Evolutionary conservation across 2,888 invertebrate genomes (phyloP).

Genomic region (Abrostola triplasia): DNA sequence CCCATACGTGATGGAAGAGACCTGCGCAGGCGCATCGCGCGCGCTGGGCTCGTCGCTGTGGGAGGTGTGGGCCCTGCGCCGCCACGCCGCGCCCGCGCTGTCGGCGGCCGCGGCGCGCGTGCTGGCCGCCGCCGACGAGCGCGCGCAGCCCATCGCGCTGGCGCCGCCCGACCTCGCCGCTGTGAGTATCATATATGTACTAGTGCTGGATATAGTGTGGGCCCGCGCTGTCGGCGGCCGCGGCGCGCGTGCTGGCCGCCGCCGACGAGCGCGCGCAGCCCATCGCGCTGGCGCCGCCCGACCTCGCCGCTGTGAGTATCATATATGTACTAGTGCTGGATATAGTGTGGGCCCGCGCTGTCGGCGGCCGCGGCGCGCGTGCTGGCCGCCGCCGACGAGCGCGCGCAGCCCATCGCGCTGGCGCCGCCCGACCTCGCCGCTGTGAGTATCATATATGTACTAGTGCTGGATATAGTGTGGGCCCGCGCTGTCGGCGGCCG

Average conservation of each 20-base stretch:
- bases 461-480: neutral
- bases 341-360: neutral
- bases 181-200: constrained; percentile 12
- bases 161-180: constrained; percentile 39
- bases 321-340: neutral
- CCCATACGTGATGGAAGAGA: constrained; percentile 95
- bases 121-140: constrained; percentile 56
- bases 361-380: neutral
- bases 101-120: constrained; percentile 90
- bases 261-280: constrained; percentile 45
- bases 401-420: neutral
- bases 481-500: too few species aligned
- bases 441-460: neutral
- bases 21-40: constrained; percentile 92
- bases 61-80: constrained; percentile 94
- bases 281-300: constrained; percentile 49
- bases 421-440: neutral
- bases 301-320: constrained; percentile 23
- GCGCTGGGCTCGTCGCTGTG: constrained; percentile 97
- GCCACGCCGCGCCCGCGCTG: constrained; percentile 89
- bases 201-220: neutral
- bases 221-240: too few species aligned
- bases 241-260: constrained; percentile 83
- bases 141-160: constrained; percentile 43
- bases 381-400: neutral